Evolutionary conservation across 2,797 vertebrate genomes (phyloP), one percentile per base, ranked within the genome.

Genomic region (Argentina silus): DNA sequence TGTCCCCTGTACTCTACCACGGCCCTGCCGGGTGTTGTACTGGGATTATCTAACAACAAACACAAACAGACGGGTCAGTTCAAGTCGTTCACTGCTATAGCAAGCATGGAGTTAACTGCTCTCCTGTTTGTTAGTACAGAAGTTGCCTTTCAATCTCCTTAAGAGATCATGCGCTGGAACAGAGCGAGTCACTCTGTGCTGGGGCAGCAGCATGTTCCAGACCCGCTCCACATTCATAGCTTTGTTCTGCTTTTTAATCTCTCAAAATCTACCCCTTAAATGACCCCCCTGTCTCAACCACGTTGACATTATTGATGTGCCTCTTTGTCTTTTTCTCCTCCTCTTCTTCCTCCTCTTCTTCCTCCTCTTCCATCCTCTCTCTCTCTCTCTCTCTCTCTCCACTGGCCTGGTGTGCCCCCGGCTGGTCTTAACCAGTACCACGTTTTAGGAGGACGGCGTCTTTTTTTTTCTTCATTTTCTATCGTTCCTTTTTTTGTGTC

Each of bases 131-230:
- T 87, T 66, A 84, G 81, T 84, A 80, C 86, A 78, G 74, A 85
- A 77, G 74, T 79, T 74, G 81, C 74, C 74, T 69, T 78, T 65
- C 89, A 89, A 91, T 90, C 89, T 83, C 78, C 88, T 90, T 90
- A 89, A 78, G 81, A 75, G 85, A 86, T 92, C 87, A 90, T 91
- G 86, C 86, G 89, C 81, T 78, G 79, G 80, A 80, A 87, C 87
- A 86, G 81, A 84, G 72, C 73, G 71, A 87, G 70, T 55, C 76
- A 75, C 81, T 47, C n/a, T n/a, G n/a, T n/a, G n/a, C n/a, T n/a
- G n/a, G n/a, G n/a, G n/a, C n/a, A 1, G 23, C 86, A 85, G 87
- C 87, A 88, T 77, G 78, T 89, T 86, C 86, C 76, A 66, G 85
- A 77, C 75, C 78, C 76, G 57, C 76, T 79, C 66, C 71, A 76